Evolutionary conservation across 2,888 invertebrate species (phyloP).

Genomic region (Apamea anceps): DNA sequence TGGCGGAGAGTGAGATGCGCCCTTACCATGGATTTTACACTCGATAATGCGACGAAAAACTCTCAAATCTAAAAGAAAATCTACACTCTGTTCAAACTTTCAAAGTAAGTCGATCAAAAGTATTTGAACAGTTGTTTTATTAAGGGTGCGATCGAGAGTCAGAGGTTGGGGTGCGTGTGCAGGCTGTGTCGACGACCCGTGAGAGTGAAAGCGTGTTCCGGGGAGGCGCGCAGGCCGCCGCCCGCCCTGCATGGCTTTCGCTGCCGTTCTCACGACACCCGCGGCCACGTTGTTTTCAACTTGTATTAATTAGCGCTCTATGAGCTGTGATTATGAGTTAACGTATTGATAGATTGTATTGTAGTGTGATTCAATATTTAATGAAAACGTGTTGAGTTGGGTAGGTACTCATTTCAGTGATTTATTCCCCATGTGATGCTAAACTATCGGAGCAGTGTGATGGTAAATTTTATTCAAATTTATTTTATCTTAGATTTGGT

Average conservation of each 20-base stretch:
- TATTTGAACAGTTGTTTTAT: constrained; percentile 23
- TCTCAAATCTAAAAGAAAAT: background rate
- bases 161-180: constrained; percentile 82
- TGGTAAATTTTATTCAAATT: background rate
- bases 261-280: constrained; percentile 88
- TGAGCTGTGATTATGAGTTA: constrained; percentile 48
- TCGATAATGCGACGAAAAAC: constrained; percentile 6
- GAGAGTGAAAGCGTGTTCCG: constrained; percentile 89
- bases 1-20: constrained; percentile 74
- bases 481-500: background rate
- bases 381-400: background rate
- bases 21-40: constrained; percentile 74
- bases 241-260: constrained; percentile 88
- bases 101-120: constrained; percentile 1
- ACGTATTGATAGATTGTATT: constrained; percentile 20
- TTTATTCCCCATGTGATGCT: background rate
- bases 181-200: constrained; percentile 88
- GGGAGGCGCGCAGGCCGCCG: constrained; percentile 82
- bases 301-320: constrained; percentile 77
- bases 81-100: background rate
- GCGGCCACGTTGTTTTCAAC: constrained; percentile 81
- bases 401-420: background rate
- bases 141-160: constrained; percentile 73
- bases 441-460: background rate
- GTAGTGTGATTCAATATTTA: background rate